Evolutionary conservation across 2,113 vertebrate species (phyloP), one percentile per base, ranked within the genome.

Genomic region (Hippocampus mohnikei): DNA sequence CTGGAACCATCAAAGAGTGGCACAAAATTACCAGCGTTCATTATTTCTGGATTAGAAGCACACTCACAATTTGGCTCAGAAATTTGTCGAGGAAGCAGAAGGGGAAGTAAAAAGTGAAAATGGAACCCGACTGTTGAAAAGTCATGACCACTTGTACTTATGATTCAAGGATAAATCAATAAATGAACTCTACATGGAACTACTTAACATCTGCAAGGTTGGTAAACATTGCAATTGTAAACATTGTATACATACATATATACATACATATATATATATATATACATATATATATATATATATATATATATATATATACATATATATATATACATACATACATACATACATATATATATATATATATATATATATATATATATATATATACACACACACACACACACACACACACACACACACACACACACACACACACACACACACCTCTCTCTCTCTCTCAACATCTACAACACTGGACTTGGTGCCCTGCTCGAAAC

Each of bases 401-500:
- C n/a, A n/a, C n/a, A n/a, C n/a, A n/a, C n/a, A n/a, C n/a, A n/a
- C n/a, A n/a, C n/a, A n/a, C n/a, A n/a, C n/a, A n/a, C n/a, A n/a
- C n/a, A 33, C 33, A 33, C 33, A 33, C 33, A 33, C 33, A 33
- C 33, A 33, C 33, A 64, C 40, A 63, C 10, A 62, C 18, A 55
- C 37, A 16, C 16, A 37, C 27, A 2, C 27, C 29, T 33, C 3
- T 33, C 4, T 33, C 29, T 18, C 59, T 37, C 60, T 33, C 29
- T 33, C 29, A 71, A 33, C 13, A 53, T 20, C 12, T 8, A n/a
- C 23, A 65, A 20, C 40, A 46, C 37, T 41, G 59, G n/a, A 82
- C 60, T 61, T 15, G 50, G 77, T 67, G 69, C 66, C 67, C 37
- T 8, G 37, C 71, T 46, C 55, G 60, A 75, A n/a, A 21, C 61